phyloP scores from a whole-genome alignment of 2,113 vertebrate species.

The Pycnonotus jocosus region DNA sequence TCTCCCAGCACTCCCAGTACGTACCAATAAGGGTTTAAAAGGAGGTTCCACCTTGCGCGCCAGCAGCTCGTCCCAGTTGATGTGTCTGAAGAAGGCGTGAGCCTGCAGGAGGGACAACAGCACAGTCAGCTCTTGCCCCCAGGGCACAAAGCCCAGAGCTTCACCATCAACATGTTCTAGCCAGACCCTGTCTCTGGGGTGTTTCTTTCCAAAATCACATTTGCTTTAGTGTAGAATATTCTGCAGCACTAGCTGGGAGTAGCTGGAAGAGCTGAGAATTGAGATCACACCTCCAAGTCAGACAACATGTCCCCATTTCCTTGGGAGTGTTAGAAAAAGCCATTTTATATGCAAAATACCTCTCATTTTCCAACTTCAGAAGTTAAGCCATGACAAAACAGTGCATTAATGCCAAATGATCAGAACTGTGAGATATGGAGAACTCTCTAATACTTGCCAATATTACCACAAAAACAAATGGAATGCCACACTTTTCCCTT shows the following conservation, averaged over 20 bases:
- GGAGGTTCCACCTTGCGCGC: slow-evolving; percentile 95
- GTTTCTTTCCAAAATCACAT: not conserved
- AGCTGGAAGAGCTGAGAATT: not conserved
- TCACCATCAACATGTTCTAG: not conserved
- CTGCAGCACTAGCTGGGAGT: not conserved
- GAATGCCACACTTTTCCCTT: not conserved
- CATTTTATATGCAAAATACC: not conserved
- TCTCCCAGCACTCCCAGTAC: slow-evolving; percentile 19
- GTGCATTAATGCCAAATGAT: not conserved
- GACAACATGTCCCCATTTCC: not conserved
- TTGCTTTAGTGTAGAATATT: not conserved
- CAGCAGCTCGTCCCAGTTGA: slow-evolving; percentile 97
- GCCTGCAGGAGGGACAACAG: slow-evolving; percentile 67
- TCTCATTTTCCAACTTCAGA: not conserved
- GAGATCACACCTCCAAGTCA: not conserved
- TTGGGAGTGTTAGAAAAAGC: not conserved
- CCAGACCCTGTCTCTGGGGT: not conserved
- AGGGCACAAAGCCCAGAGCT: not conserved
- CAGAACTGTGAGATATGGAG: not conserved
- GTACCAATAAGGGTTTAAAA: slow-evolving; percentile 94
- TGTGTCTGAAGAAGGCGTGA: slow-evolving; percentile 93
- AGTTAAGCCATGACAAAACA: not conserved
- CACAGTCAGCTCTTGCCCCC: not conserved
- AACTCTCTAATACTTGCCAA: not conserved
- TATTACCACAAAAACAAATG: not conserved